These are phyloP conservation scores for Sinella curviseta DNA, from an alignment of 1,140 invertebrate species.

Conservation along the genomic window DNA sequence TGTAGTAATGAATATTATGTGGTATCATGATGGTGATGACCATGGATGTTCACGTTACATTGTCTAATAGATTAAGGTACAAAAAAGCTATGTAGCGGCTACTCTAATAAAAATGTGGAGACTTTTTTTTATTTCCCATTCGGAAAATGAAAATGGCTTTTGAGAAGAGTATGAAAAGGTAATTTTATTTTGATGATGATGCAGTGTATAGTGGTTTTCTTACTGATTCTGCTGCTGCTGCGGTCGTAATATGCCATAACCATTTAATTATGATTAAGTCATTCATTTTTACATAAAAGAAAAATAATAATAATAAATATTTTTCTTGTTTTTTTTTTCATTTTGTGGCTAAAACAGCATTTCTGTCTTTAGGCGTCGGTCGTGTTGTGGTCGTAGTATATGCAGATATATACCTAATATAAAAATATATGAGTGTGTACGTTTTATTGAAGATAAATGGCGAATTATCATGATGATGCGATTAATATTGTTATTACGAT, in stretches of 20 bases:
- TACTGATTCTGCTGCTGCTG: background rate
- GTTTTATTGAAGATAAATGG: background rate
- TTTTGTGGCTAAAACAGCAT: conserved; percentile 2
- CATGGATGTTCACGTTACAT: too few relatives aligned
- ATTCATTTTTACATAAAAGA: conserved; percentile 17
- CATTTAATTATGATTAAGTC: conserved; percentile 22
- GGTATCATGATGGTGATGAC: too few relatives aligned
- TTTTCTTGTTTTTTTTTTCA: too few relatives aligned
- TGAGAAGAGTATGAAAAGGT: background rate
- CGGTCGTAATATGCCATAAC: background rate
- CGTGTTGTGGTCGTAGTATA: too few relatives aligned
- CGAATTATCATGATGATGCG: background rate
- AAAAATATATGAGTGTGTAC: background rate
- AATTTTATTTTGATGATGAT: background rate
- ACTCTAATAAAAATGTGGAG: background rate
- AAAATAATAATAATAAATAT: conserved; percentile 6
- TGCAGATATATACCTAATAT: too few relatives aligned
- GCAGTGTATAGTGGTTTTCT: background rate
- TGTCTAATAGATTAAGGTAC: too few relatives aligned
- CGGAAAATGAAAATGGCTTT: background rate
- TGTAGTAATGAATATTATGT: background rate
- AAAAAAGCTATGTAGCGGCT: too few relatives aligned
- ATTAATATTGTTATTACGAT: background rate
- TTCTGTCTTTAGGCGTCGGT: background rate
- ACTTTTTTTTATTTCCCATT: conserved; percentile 7